Conservation (phyloP, 2,797 vertebrate genomes). For the Erpetoichthys calabaricus region DNA sequence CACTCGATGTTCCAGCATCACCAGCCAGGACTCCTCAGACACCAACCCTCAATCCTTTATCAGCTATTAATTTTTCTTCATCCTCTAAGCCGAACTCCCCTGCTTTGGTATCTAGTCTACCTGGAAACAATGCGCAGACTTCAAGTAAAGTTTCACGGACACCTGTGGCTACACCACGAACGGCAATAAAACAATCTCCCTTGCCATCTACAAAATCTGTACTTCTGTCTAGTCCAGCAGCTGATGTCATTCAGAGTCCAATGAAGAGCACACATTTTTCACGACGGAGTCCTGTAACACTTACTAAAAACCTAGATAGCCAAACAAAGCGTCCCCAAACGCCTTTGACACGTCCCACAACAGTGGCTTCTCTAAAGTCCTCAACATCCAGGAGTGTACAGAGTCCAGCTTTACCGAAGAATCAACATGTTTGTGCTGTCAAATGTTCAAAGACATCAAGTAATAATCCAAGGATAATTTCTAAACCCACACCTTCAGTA, state of each 20-base stretch:
- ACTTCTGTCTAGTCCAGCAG: slow-evolving; percentile 1
- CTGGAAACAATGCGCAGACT: slow-evolving; percentile 24
- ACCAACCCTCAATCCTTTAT: slow-evolving; percentile 73
- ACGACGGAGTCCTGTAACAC: background rate
- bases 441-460: slow-evolving; percentile 39
- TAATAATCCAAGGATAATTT: slow-evolving; percentile 20
- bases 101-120: slow-evolving; percentile 8
- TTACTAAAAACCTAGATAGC: slow-evolving; percentile 19
- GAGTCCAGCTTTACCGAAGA: slow-evolving; percentile 9
- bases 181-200: slow-evolving; percentile 11
- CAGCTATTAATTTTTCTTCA: slow-evolving; percentile 52
- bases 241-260: background rate
- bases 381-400: background rate
- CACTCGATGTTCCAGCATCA: slow-evolving; percentile 33
- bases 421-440: slow-evolving; percentile 29
- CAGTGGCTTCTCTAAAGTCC: background rate
- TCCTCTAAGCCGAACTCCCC: slow-evolving; percentile 20
- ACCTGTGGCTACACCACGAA: slow-evolving; percentile 19
- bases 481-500: slow-evolving; percentile 26
- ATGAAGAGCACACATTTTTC: background rate
- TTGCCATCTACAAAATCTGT: background rate
- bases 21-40: slow-evolving; percentile 51
- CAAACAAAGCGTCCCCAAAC: slow-evolving; percentile 27
- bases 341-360: slow-evolving; percentile 18
- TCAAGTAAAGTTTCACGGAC: slow-evolving; percentile 17